These are phyloP conservation scores for Drosophila arizonae DNA, from an alignment of 1,140 invertebrate species.

Conservation along the genomic window DNA sequence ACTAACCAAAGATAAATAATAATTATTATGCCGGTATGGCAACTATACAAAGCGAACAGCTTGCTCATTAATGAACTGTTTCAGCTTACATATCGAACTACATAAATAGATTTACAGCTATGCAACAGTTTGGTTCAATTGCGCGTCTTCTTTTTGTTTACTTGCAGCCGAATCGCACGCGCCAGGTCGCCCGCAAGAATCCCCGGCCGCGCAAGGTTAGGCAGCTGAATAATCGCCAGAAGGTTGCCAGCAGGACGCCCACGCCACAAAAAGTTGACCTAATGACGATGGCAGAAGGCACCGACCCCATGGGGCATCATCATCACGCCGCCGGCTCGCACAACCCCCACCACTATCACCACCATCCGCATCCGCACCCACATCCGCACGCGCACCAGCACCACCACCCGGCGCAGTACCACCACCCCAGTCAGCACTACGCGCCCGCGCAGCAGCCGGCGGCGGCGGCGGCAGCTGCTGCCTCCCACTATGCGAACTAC, in stretches of 20 bases:
- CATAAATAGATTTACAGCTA: no score
- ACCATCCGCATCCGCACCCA: conserved; percentile 55
- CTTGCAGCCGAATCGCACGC: conserved; percentile 40
- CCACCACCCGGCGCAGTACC: conserved; percentile 55
- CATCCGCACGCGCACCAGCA: conserved; percentile 61
- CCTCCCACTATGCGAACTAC: conserved; percentile 61
- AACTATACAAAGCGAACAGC: not conserved
- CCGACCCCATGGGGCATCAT: conserved; percentile 83
- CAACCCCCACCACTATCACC: conserved; percentile 65
- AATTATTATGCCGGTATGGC: conserved; percentile 4
- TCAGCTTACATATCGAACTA: no score
- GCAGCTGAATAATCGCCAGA: conserved; percentile 10
- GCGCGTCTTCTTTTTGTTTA: not conserved
- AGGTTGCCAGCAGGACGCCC: conserved; percentile 38
- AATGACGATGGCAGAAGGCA: conserved; percentile 83
- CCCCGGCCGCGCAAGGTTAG: conserved; percentile 46
- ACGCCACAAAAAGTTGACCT: conserved; percentile 76
- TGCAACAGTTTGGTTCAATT: not conserved
- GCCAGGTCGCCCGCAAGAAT: conserved; percentile 49
- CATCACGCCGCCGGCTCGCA: conserved; percentile 73
- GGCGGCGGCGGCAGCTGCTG: conserved; percentile 31
- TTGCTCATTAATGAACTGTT: no score
- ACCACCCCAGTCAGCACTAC: conserved; percentile 50
- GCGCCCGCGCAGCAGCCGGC: conserved; percentile 55
- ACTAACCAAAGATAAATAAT: no score